These are phyloP conservation scores for Trissolcus brochymenae DNA, from an alignment of 2,888 invertebrate genomes.

Conservation along the genomic window DNA sequence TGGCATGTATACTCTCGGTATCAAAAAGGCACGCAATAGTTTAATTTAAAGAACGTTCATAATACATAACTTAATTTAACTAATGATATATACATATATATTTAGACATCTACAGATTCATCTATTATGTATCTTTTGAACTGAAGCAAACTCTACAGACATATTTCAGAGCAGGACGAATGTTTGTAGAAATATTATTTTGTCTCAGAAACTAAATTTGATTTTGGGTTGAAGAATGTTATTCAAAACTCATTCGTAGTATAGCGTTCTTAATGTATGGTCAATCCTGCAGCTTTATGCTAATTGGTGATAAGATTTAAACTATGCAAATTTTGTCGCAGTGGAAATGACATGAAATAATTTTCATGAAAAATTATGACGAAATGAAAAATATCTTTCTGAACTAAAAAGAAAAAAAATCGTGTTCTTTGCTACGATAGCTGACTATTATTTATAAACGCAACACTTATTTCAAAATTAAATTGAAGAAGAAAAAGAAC, in stretches of 20 bases:
- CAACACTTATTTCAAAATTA: too few relatives aligned
- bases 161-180: too few relatives aligned
- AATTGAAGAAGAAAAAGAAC: too few relatives aligned
- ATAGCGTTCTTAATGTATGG: too few relatives aligned
- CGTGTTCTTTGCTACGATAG: background rate
- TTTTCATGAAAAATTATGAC: conserved; percentile 35
- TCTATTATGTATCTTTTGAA: too few relatives aligned
- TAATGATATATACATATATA: conserved; percentile 40
- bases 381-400: background rate
- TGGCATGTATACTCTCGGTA: conserved; percentile 36
- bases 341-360: conserved; percentile 18
- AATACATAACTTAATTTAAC: conserved; percentile 18
- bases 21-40: conserved; percentile 52
- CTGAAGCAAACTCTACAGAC: too few relatives aligned
- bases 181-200: too few relatives aligned
- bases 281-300: too few relatives aligned
- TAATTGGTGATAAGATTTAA: conserved; percentile 32
- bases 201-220: too few relatives aligned
- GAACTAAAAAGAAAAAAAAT: background rate
- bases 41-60: conserved; percentile 42
- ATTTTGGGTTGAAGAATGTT: too few relatives aligned
- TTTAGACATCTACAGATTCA: conserved; percentile 11
- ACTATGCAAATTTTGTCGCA: conserved; percentile 38
- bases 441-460: too few relatives aligned
- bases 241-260: too few relatives aligned